Base-by-base conservation (phyloP, 2,888 invertebrate genomes). In the Smittia sp. region DNA sequence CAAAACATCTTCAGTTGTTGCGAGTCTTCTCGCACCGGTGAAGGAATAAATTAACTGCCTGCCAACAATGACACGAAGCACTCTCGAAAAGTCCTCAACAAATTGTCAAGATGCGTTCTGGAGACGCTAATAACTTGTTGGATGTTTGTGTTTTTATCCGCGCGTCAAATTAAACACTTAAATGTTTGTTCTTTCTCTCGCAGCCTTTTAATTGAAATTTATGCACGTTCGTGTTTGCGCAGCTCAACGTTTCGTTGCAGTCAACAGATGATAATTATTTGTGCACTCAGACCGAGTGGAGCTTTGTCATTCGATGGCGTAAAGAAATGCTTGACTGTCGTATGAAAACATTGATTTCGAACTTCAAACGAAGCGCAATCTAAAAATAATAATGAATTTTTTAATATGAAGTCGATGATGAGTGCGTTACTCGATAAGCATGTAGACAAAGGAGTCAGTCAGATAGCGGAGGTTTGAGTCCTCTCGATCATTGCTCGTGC, bases 101-200 rank as follows among this genome's bases (percentile, higher is more conserved):
- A 32, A 32, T 32, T 32, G 32, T 32, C 9, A 32, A 32, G 32
- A 32, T 32, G 3, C 32, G 32, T 32, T 46, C 46, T 46, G 46
- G 46, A 46, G 46, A 46, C 15, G 15, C 13, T 46, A 15, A 46
- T 46, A n/a, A 46, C 15, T 13, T 13, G 13, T 46, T 13, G 46
- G 46, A 46, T 46, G 46, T 46, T 46, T n/a, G 46, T 46, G 46
- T 46, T 32, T 46, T 46, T 46, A n/a, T 46, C n/a, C 46, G 46
- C 46, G 15, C 46, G 46, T 11, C 11, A 46, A 46, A 46, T 46
- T 46, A 46, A 46, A 46, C 46, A 46, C n/a, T 46, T n/a, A 46
- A 15, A 46, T n/a, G 46, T 46, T 46, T 46, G 46, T 46, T 46
- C 46, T 46, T 46, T 15, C 15, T 46, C 15, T 46, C n/a, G 46